phyloP scores from a whole-genome alignment of 2,888 invertebrate genomes.

The Pristionchus mayeri region DNA sequence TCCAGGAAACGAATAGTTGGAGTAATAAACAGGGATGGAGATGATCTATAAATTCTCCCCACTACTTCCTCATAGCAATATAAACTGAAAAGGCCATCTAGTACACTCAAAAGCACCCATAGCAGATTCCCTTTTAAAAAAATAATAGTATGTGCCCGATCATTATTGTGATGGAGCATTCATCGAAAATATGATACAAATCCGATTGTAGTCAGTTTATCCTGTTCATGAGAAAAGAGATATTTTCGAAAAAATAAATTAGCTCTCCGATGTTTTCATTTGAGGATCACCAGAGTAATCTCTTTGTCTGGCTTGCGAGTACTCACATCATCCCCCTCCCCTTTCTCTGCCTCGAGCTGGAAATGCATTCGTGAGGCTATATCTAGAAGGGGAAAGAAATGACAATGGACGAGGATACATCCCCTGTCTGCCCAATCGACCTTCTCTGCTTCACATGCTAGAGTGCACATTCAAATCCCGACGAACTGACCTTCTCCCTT shows the following conservation, averaged over 20 bases:
- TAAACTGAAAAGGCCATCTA: background rate
- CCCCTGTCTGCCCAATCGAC: background rate
- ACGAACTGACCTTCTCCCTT: background rate
- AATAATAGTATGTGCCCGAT: background rate
- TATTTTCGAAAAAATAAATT: background rate
- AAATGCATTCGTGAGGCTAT: slow-evolving; percentile 1
- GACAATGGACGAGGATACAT: background rate
- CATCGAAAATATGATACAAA: background rate
- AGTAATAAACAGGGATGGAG: background rate
- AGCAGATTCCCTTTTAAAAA: background rate
- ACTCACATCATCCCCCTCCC: background rate
- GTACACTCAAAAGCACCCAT: background rate
- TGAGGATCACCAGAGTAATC: background rate
- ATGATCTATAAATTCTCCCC: background rate
- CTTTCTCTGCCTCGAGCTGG: background rate
- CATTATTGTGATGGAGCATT: background rate
- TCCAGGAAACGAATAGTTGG: background rate
- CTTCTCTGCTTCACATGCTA: slow-evolving; percentile 6
- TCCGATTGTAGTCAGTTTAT: background rate
- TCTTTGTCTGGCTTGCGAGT: background rate
- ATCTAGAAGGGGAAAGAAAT: background rate
- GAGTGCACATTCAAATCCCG: slow-evolving; percentile 4
- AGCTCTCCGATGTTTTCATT: background rate
- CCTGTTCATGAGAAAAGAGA: background rate
- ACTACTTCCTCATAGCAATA: background rate